Evolutionary conservation across 2,888 invertebrate genomes (phyloP).

Genomic region (Cybosia mesomella): DNA sequence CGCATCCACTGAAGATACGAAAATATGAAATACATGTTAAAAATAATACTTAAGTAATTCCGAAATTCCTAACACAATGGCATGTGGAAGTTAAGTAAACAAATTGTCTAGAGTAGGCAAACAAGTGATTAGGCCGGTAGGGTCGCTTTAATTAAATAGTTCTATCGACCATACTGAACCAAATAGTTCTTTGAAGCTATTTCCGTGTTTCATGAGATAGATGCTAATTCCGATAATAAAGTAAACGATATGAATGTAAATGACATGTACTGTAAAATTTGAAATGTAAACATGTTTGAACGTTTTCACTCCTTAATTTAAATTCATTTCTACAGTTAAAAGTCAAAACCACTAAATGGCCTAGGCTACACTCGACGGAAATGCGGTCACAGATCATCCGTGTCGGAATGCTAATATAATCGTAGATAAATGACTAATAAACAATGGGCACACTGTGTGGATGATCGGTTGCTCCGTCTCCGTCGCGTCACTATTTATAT

Average conservation of each 20-base stretch:
- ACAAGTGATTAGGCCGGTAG: conserved; percentile 35
- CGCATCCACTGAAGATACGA: not conserved
- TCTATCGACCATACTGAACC: conserved; percentile 24
- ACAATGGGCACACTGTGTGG: too few species aligned
- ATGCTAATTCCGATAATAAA: conserved; percentile 11
- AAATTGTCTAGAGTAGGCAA: conserved; percentile 37
- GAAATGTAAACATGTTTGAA: not conserved
- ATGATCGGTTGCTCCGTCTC: too few species aligned
- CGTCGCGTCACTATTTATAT: too few species aligned
- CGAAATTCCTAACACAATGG: not conserved
- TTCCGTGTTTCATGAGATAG: conserved; percentile 19
- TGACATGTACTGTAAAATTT: not conserved
- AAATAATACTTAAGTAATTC: not conserved
- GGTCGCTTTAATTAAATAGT: conserved; percentile 42
- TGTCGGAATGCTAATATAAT: too few species aligned
- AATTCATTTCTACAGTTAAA: not conserved
- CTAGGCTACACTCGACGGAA: too few species aligned
- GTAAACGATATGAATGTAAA: not conserved
- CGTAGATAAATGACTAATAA: too few species aligned
- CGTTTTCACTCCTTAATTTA: not conserved
- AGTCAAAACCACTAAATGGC: too few species aligned
- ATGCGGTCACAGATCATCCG: too few species aligned
- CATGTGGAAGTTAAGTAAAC: conserved; percentile 37
- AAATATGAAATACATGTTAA: not conserved
- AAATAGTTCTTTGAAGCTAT: conserved; percentile 30